Evolutionary conservation across 2,888 invertebrate genomes (phyloP), one percentile per base, ranked within the genome.

Genomic region (Baronia brevicornis): DNA sequence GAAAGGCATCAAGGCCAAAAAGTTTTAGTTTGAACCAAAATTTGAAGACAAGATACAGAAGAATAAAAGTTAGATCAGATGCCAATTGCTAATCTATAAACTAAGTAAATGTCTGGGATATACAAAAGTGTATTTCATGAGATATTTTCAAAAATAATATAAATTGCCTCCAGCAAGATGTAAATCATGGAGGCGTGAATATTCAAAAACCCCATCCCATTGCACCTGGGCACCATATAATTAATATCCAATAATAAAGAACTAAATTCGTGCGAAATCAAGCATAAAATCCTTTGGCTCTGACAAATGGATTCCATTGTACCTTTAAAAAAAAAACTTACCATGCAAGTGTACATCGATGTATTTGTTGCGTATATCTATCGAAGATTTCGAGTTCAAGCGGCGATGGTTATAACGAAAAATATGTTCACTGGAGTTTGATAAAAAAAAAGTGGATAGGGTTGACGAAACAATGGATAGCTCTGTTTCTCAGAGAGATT

Each of bases 211-310:
- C 26, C 29, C 20, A 46, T 41, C 42, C 27, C 27, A 42, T 10
- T 9, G 24, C 59, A 63, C 57, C 63, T 59, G 60, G 65, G 8
- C 28, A 36, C 43, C 39, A 47, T 44, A 54, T 48, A 60, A 67
- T 60, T 59, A 64, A 64, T 62, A 49, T 41, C 33, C 33, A 43
- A 45, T 47, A 48, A 50, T 43, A 46, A 43, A 54, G 41, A 44
- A 35, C 31, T 37, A 33, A 27, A 56, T 55, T 46, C 57, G 44
- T 41, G 51, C 43, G 41, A 57, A 68, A 71, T 72, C 70, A 65
- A 56, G 57, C 71, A 44, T 68, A 46, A 64, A 65, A 63, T 66
- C 51, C 47, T 38, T 36, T 20, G 27, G 36, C 36, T 28, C 32
- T 43, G 33, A 44, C 37, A 42, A 44, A 45, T 43, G 33, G 40